phyloP scores from a whole-genome alignment of 2,888 invertebrate species.

The Spilarctia lutea region DNA sequence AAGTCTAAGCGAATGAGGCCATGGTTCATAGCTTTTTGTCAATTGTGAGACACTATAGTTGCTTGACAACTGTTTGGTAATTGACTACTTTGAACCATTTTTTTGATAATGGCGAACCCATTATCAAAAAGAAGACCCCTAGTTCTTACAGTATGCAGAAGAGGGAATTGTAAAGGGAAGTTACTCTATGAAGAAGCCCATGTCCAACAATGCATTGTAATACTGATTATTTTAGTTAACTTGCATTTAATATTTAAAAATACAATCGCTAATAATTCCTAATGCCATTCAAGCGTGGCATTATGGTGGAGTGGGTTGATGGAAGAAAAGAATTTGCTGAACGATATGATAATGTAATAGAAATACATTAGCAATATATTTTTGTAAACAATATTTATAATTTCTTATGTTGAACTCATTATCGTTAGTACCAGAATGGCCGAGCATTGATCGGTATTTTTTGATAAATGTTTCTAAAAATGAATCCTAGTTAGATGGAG shows the following conservation, averaged over 20 bases:
- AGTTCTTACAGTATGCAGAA: too few relatives aligned
- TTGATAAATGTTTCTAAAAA: too few relatives aligned
- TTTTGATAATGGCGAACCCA: too few relatives aligned
- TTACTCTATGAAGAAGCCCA: too few relatives aligned
- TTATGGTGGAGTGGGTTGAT: neutral
- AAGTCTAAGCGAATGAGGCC: constrained; percentile 11
- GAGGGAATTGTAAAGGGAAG: too few relatives aligned
- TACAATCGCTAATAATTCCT: neutral
- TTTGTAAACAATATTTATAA: neutral
- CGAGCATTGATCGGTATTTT: too few relatives aligned
- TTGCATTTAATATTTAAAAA: neutral
- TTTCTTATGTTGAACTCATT: neutral
- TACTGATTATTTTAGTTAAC: too few relatives aligned
- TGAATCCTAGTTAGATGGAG: too few relatives aligned
- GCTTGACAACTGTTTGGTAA: neutral
- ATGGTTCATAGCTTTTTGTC: neutral
- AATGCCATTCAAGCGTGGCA: neutral
- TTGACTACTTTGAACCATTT: too few relatives aligned
- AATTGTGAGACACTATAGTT: neutral
- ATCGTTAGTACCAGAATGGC: neutral
- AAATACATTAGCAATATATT: neutral
- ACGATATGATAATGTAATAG: neutral
- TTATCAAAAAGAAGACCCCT: too few relatives aligned
- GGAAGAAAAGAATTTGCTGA: neutral
- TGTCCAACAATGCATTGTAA: too few relatives aligned